Conservation (phyloP, 2,113 vertebrate species). For the Hippocampus mohnikei region DNA sequence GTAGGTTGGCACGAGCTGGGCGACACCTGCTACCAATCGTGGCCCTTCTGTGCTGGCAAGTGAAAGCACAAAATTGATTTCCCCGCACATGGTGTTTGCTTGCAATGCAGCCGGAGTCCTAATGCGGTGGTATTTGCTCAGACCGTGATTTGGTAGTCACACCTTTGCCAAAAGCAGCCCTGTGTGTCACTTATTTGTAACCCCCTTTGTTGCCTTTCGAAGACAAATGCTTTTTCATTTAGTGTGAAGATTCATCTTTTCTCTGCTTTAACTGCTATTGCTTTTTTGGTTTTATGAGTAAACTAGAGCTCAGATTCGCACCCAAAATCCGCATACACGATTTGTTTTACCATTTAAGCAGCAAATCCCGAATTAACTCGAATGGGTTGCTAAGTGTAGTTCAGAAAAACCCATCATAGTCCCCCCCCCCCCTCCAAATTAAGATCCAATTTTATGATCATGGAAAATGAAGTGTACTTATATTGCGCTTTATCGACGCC, state of each 20-base stretch:
- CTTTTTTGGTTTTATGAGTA: neutral
- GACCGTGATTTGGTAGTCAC: conserved; percentile 44
- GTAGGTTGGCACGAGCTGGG: conserved; percentile 52
- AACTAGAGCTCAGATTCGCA: too few relatives aligned
- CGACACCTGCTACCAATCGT: conserved; percentile 55
- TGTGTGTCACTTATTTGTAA: neutral
- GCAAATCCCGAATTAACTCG: too few relatives aligned
- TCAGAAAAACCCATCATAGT: too few relatives aligned
- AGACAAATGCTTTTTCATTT: neutral
- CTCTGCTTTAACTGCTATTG: neutral
- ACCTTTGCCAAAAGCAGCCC: conserved; percentile 7
- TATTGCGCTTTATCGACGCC: too few relatives aligned
- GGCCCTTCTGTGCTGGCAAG: conserved; percentile 50
- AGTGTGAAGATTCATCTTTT: neutral
- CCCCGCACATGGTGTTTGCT: conserved; percentile 36
- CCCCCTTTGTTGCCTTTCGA: neutral
- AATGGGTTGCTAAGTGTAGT: too few relatives aligned
- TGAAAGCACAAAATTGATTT: conserved; percentile 59
- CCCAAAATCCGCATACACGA: too few relatives aligned
- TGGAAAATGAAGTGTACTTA: too few relatives aligned
- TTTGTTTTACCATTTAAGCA: too few relatives aligned
- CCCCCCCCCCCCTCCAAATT: too few relatives aligned
- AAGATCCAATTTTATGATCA: too few relatives aligned
- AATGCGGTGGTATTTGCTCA: conserved; percentile 29
- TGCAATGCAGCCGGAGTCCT: conserved; percentile 27